Percentiles rank a stretch among this genome's conserved stretches.
Conservation (phyloP, 2,113 vertebrate species). For the Forbesichthys papilliferus region DNA sequence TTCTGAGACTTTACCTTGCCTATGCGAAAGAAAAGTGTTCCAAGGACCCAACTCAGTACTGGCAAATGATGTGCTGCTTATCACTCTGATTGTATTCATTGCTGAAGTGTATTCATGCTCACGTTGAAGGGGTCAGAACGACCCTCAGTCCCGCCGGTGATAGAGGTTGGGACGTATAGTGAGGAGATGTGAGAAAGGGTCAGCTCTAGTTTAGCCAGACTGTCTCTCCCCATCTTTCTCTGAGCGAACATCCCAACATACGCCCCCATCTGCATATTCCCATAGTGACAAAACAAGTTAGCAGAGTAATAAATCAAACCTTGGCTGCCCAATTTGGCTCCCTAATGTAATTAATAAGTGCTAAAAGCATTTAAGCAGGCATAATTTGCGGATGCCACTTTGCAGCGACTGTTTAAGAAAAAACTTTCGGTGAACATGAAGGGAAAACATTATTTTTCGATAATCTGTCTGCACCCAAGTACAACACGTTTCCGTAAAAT, state of each 20-base stretch:
- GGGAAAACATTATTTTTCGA: constrained; percentile 41
- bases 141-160: constrained; percentile 20
- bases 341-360: constrained; percentile 83
- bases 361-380: constrained; percentile 79
- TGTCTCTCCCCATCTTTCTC: constrained; percentile 65
- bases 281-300: constrained; percentile 83
- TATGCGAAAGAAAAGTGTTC: constrained; percentile 11
- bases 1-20: constrained; percentile 2
- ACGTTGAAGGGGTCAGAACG: constrained; percentile 22
- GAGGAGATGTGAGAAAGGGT: constrained; percentile 38
- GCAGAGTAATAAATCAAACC: constrained; percentile 80
- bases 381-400: constrained; percentile 76
- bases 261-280: constrained; percentile 73
- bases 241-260: constrained; percentile 49
- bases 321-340: constrained; percentile 77
- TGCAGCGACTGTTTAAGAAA: constrained; percentile 67
- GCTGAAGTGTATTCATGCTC: constrained; percentile 16
- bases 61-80: constrained; percentile 21
- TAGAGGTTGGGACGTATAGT: constrained; percentile 27
- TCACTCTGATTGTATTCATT: constrained; percentile 5
- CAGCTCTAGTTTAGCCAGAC: constrained; percentile 47
- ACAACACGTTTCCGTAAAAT: not conserved
- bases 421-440: constrained; percentile 40
- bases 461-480: not conserved
- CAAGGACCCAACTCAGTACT: constrained; percentile 11